These are phyloP conservation scores for Phalanger gymnotis DNA, from an alignment of 2,797 vertebrate species.

Conservation along the genomic window DNA sequence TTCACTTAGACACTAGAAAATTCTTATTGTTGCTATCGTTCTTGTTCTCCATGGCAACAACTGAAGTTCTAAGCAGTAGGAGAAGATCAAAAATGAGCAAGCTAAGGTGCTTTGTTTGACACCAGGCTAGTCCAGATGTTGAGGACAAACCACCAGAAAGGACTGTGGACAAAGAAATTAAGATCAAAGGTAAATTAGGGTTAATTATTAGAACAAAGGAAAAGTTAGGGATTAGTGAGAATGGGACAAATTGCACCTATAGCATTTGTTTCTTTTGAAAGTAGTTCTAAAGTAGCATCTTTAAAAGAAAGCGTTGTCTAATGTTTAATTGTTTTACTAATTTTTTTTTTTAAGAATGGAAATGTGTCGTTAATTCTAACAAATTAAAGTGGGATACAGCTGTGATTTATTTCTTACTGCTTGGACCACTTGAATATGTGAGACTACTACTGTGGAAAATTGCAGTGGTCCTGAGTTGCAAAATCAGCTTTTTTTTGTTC, in stretches of 20 bases:
- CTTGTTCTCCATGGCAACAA: background rate
- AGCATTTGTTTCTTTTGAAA: background rate
- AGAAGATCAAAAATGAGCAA: background rate
- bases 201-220: background rate
- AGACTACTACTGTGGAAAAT: background rate
- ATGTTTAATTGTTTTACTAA: background rate
- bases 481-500: background rate
- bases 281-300: background rate
- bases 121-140: background rate
- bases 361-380: background rate
- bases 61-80: background rate
- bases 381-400: background rate
- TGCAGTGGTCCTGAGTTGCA: background rate
- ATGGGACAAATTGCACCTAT: background rate
- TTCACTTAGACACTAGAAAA: background rate
- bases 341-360: background rate
- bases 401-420: background rate
- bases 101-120: background rate
- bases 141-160: background rate
- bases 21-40: background rate
- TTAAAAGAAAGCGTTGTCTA: background rate
- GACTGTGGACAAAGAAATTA: background rate
- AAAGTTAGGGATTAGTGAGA: background rate
- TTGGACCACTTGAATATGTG: background rate
- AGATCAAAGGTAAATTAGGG: background rate